Evolutionary conservation across 2,888 invertebrate genomes (phyloP), one percentile per base, ranked within the genome.

Genomic region (Drosophila merina): DNA sequence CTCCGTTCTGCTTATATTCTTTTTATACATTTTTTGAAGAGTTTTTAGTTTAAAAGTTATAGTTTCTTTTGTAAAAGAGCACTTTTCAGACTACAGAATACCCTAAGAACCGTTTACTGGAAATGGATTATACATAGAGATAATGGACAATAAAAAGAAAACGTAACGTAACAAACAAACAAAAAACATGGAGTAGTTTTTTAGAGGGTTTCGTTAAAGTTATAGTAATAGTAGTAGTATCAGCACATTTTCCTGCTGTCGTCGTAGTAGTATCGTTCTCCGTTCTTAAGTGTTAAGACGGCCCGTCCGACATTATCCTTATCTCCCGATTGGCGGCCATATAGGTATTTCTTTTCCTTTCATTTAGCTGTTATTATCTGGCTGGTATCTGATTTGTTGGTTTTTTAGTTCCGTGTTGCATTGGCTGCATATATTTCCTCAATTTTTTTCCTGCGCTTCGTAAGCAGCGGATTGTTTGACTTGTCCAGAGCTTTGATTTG

Each of bases 401-500:
- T 10, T 14, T 68, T 55, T 66, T 74, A 73, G 63, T 79, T 75
- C 50, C 49, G 56, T 36, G 68, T 67, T n/a, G 47, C 54, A 69
- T 50, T 54, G 26, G 9, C 12, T 14, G 31, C 40, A 36, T 33
- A 59, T 7, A 69, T 54, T 54, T 90, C 91, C 57, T 90, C 91
- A 57, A 90, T 86, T 67, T 91, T 90, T 90, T 95, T 95, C 82
- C 95, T 93, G 76, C 98, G 93, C 91, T 98, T 98, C 90, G 96
- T 96, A 38, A 99, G 92, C 58, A 99, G 92, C 0, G 97, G 95
- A 91, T 99, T 99, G 91, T 98, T 98, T 64, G 98, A 97, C 86
- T 97, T 95, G 79, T 97, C 97, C 83, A 99, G 92, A 5, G 96
- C 95, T 92, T 99, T 99, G 72, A 99, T 96, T 92, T 97, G 97